Evolutionary conservation across 2,888 invertebrate genomes (phyloP).

Genomic region (Acanthosepion esculentum): DNA sequence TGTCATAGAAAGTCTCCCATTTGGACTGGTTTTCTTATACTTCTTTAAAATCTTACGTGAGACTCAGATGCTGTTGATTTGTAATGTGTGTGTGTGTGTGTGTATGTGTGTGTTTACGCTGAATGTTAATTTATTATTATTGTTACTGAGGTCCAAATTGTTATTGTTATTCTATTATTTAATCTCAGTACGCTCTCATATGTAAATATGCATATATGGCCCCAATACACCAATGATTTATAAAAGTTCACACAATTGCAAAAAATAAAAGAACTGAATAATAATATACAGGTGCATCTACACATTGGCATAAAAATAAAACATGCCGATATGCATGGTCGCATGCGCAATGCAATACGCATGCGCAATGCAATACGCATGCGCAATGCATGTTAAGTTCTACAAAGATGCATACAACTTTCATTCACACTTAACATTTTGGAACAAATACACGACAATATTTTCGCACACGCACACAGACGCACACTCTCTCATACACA

Average conservation of each 20-base stretch:
- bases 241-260: neutral
- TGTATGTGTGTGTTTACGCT: neutral
- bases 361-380: too few species aligned
- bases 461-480: too few species aligned
- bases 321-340: too few species aligned
- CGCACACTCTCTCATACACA: too few species aligned
- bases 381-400: too few species aligned
- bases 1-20: neutral
- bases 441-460: too few species aligned
- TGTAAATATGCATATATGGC: conserved; percentile 33
- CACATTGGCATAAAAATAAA: neutral
- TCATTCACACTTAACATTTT: too few species aligned
- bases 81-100: neutral
- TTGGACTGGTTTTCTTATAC: neutral
- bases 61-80: neutral
- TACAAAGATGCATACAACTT: too few species aligned
- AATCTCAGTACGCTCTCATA: conserved; percentile 2
- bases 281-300: neutral
- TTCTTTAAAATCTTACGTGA: conserved; percentile 21
- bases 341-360: too few species aligned
- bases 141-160: conserved; percentile 33
- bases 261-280: neutral
- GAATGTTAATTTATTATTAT: neutral
- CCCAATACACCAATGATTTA: conserved; percentile 18
- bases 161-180: neutral